These are phyloP conservation scores for Stichodactyla mertensii DNA, from an alignment of 64 coral and sea anemone species.

Conservation along the genomic window DNA sequence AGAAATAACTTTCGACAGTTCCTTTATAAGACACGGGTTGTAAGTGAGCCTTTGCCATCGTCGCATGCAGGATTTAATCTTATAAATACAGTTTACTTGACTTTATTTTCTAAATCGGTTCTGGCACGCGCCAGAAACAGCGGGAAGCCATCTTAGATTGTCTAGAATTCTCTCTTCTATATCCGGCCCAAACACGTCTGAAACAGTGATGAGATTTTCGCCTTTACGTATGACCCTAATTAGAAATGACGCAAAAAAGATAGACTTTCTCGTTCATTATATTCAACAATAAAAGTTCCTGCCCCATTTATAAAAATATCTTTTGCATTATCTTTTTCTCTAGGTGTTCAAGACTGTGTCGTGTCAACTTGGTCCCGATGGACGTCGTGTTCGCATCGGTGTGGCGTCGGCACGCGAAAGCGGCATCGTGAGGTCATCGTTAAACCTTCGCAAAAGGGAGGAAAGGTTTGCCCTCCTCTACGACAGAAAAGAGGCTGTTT, in stretches of 20 bases:
- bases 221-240: neutral
- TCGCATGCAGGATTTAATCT: neutral
- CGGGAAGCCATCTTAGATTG: neutral
- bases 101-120: slow-evolving; percentile 2
- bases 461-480: slow-evolving; percentile 62
- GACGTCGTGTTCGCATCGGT: slow-evolving; percentile 64
- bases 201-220: neutral
- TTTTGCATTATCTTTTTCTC: neutral
- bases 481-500: slow-evolving; percentile 76
- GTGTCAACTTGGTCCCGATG: slow-evolving; percentile 68
- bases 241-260: neutral
- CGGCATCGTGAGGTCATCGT: slow-evolving; percentile 54
- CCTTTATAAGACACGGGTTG: too few species aligned
- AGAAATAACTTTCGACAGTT: too few species aligned
- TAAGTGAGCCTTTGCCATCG: too few species aligned
- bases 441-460: slow-evolving; percentile 42
- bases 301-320: too few species aligned
- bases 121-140: slow-evolving; percentile 1
- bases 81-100: neutral
- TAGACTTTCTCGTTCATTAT: too few species aligned
- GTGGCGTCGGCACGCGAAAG: slow-evolving; percentile 61
- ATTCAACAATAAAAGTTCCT: too few species aligned
- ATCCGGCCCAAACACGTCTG: slow-evolving; percentile 4
- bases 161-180: neutral
- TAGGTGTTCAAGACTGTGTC: slow-evolving; percentile 46